Conservation (phyloP, 2,888 invertebrate genomes). For the Caenorhabditis panamensis region DNA sequence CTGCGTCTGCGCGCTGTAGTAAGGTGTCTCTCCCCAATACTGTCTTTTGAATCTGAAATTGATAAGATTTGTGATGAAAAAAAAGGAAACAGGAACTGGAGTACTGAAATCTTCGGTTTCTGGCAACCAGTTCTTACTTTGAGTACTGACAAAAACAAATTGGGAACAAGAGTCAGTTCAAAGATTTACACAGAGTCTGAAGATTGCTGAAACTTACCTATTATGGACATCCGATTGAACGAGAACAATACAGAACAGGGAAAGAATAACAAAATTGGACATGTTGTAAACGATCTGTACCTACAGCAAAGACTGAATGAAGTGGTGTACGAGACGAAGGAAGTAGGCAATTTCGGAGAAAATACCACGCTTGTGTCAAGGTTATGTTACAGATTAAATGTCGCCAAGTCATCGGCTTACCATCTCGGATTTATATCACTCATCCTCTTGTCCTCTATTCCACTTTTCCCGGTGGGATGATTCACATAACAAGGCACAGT, state of each 20-base stretch:
- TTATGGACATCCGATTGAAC: conserved; percentile 23
- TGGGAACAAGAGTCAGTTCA: conserved; percentile 11
- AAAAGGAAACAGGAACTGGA: not conserved
- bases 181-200: not conserved
- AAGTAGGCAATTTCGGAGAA: conserved; percentile 39
- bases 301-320: conserved; percentile 34
- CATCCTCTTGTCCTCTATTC: conserved; percentile 50
- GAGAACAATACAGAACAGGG: not conserved
- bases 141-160: not conserved
- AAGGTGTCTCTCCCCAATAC: conserved; percentile 51
- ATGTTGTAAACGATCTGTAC: conserved; percentile 28
- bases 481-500: conserved; percentile 26
- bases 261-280: conserved; percentile 17
- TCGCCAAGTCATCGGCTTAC: conserved; percentile 56
- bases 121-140: conserved; percentile 20
- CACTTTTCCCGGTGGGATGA: conserved; percentile 46
- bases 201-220: conserved; percentile 11
- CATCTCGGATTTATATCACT: conserved; percentile 63
- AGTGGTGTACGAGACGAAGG: conserved; percentile 19
- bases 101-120: conserved; percentile 32
- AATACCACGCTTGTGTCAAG: conserved; percentile 60
- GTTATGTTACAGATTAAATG: conserved; percentile 63
- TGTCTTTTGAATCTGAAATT: conserved; percentile 60
- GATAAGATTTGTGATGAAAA: conserved; percentile 6
- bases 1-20: conserved; percentile 49